phyloP scores from a whole-genome alignment of 2,113 vertebrate species.

The Rattus rattus region DNA sequence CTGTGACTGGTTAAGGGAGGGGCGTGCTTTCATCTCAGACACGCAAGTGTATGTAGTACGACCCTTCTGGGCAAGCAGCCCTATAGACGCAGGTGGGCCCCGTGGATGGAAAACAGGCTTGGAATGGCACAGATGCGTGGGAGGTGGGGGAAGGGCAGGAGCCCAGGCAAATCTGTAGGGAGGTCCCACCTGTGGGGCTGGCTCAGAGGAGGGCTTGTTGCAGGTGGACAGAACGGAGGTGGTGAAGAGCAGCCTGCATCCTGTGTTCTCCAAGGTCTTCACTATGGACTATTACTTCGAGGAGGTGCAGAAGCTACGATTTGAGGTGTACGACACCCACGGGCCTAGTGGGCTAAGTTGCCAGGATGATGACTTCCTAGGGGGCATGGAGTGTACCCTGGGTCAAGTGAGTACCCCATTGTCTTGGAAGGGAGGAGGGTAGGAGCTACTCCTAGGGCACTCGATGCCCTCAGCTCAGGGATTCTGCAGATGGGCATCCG shows the following conservation, averaged over 20 bases:
- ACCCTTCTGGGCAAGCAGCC: neutral
- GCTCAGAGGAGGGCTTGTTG: neutral
- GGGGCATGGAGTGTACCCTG: conserved; percentile 94
- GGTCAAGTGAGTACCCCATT: conserved; percentile 90
- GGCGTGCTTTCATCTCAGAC: neutral
- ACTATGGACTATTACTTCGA: conserved; percentile 95
- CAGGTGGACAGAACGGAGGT: conserved; percentile 96
- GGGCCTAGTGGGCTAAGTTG: conserved; percentile 91
- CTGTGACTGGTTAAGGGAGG: neutral
- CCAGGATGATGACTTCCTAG: conserved; percentile 95
- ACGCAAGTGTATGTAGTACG: neutral
- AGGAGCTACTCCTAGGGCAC: neutral
- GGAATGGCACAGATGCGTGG: too few species aligned
- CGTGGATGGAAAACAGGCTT: neutral
- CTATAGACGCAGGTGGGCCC: neutral
- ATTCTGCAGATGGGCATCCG: neutral
- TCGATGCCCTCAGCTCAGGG: neutral
- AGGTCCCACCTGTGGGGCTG: accelerated
- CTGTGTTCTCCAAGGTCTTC: conserved; percentile 95
- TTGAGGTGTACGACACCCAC: conserved; percentile 95
- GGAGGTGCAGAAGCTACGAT: conserved; percentile 96
- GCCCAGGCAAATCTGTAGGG: accelerated
- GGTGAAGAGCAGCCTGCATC: conserved; percentile 96
- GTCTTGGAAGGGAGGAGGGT: accelerated
- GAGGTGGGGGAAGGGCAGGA: too few species aligned